These are phyloP conservation scores for Cecropterus lyciades DNA, from an alignment of 1,140 invertebrate species.

Conservation along the genomic window DNA sequence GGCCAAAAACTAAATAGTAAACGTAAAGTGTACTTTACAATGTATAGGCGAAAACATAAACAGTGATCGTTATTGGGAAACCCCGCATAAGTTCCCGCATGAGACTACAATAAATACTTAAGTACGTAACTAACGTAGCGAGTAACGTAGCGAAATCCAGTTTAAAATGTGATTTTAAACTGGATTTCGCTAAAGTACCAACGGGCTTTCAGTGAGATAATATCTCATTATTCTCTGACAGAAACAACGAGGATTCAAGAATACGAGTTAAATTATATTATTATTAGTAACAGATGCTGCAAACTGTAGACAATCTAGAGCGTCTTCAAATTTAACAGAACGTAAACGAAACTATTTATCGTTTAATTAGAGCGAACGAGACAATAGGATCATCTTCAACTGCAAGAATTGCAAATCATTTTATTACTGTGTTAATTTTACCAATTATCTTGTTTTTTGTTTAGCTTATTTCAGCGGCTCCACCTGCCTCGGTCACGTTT, in stretches of 20 bases:
- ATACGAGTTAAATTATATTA: constrained; percentile 5
- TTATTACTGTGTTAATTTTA: constrained; percentile 1
- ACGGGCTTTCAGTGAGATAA: neutral
- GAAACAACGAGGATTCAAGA: neutral
- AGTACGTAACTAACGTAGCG: too few relatives aligned
- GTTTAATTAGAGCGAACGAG: constrained; percentile 10
- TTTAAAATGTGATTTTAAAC: too few relatives aligned
- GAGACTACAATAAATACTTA: neutral
- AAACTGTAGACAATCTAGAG: neutral
- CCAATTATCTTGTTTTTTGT: too few relatives aligned
- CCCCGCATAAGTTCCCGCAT: too few relatives aligned
- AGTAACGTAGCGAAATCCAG: too few relatives aligned
- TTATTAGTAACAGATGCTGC: constrained; percentile 6
- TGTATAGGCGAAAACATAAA: too few relatives aligned
- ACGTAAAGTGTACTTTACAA: too few relatives aligned
- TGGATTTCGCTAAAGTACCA: neutral
- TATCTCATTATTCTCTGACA: neutral
- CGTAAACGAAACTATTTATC: constrained; percentile 19
- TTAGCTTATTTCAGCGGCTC: too few relatives aligned
- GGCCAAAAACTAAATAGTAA: too few relatives aligned
- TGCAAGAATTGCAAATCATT: constrained; percentile 4
- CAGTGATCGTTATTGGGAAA: too few relatives aligned
- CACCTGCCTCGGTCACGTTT: too few relatives aligned
- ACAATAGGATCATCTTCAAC: neutral
- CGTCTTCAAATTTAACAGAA: constrained; percentile 13